These are phyloP conservation scores for Stenolophus ochropezus DNA, from an alignment of 2,888 invertebrate genomes.

Conservation along the genomic window DNA sequence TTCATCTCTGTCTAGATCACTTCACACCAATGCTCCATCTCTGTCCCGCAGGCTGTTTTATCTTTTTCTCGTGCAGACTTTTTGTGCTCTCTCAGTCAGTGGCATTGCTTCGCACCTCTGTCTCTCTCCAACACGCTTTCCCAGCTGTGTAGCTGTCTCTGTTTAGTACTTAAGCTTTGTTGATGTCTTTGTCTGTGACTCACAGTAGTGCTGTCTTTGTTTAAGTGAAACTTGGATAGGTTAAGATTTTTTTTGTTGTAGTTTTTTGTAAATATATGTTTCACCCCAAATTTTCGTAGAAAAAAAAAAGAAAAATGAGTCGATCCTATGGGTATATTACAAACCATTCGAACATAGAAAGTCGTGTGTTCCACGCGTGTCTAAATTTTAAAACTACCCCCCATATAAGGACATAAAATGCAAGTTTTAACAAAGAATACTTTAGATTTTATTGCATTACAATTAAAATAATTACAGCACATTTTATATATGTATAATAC, in stretches of 20 bases:
- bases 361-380: too few relatives aligned
- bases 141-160: not conserved
- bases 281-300: too few relatives aligned
- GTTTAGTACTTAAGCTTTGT: not conserved
- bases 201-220: not conserved
- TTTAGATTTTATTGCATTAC: too few relatives aligned
- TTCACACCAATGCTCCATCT: not conserved
- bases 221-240: not conserved
- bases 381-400: too few relatives aligned
- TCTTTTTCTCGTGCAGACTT: slow-evolving; percentile 11
- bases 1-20: not conserved
- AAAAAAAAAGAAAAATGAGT: too few relatives aligned
- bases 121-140: not conserved
- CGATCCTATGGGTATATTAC: too few relatives aligned
- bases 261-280: not conserved
- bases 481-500: too few relatives aligned
- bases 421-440: too few relatives aligned
- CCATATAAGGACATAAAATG: too few relatives aligned
- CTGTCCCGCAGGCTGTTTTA: not conserved
- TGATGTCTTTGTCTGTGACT: not conserved
- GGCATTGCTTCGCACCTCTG: not conserved
- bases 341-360: too few relatives aligned
- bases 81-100: not conserved
- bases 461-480: too few relatives aligned
- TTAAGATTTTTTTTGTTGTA: not conserved